phyloP scores from a whole-genome alignment of 2,888 invertebrate species.

The Volucella bombylans region DNA sequence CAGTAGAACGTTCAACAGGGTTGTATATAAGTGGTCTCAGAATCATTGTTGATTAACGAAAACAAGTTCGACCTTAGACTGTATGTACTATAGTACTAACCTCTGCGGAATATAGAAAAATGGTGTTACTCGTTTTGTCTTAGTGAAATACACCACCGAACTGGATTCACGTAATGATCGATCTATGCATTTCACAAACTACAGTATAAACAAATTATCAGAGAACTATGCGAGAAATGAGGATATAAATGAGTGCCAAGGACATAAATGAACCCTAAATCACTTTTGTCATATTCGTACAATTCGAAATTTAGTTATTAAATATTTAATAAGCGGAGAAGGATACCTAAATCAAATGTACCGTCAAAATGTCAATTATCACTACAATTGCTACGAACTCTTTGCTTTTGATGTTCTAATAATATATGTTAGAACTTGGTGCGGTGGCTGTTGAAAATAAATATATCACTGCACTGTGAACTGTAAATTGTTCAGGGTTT shows the following conservation, averaged over 20 bases:
- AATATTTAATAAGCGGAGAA: slow-evolving; percentile 95
- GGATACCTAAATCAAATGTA: slow-evolving; percentile 89
- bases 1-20: slow-evolving; percentile 96
- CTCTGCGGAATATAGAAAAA: slow-evolving; percentile 95
- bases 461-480: slow-evolving; percentile 94
- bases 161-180: slow-evolving; percentile 90
- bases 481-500: slow-evolving; percentile 94
- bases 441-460: slow-evolving; percentile 97
- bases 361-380: slow-evolving; percentile 88
- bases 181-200: slow-evolving; percentile 96
- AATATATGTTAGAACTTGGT: slow-evolving; percentile 94
- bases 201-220: slow-evolving; percentile 94
- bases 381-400: slow-evolving; percentile 96
- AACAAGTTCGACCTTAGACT: slow-evolving; percentile 98
- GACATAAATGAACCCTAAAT: slow-evolving; percentile 94
- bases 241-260: slow-evolving; percentile 94
- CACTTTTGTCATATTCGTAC: slow-evolving; percentile 87
- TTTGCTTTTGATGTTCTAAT: slow-evolving; percentile 97
- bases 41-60: slow-evolving; percentile 94
- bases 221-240: slow-evolving; percentile 94
- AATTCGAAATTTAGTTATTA: slow-evolving; percentile 94
- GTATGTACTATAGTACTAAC: slow-evolving; percentile 98
- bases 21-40: slow-evolving; percentile 96
- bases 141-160: slow-evolving; percentile 92
- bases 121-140: slow-evolving; percentile 97